Percentiles rank a stretch among this genome's conserved stretches.
These are phyloP conservation scores for Plectus sambesii DNA, from an alignment of 1,140 invertebrate genomes.

Conservation along the genomic window DNA sequence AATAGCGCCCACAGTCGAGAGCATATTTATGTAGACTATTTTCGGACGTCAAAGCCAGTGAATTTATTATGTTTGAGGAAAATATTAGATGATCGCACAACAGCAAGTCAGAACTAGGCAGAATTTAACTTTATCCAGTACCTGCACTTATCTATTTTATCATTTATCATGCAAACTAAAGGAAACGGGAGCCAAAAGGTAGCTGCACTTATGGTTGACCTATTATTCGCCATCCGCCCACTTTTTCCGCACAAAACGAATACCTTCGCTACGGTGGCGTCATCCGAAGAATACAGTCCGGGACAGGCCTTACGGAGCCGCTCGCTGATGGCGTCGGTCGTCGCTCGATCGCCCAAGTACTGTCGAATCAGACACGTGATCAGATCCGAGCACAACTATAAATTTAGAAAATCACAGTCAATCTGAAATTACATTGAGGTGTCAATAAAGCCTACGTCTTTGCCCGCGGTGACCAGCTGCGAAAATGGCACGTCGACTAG, in stretches of 20 bases:
- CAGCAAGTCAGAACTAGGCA: no score
- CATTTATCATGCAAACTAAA: background rate
- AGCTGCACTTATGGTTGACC: slow-evolving; percentile 11
- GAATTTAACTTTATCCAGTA: no score
- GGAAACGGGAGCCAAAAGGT: slow-evolving; percentile 9
- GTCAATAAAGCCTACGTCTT: slow-evolving; percentile 54
- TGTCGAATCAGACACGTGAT: slow-evolving; percentile 51
- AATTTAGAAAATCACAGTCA: slow-evolving; percentile 29
- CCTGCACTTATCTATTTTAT: slow-evolving; percentile 6
- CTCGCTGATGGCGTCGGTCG: slow-evolving; percentile 74
- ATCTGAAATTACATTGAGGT: slow-evolving; percentile 16
- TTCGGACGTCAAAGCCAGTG: no score
- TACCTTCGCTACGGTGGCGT: slow-evolving; percentile 83
- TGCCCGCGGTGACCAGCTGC: slow-evolving; percentile 69
- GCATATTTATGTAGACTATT: no score
- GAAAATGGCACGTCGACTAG: slow-evolving; percentile 59
- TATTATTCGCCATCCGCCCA: slow-evolving; percentile 27
- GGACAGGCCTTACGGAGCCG: slow-evolving; percentile 83
- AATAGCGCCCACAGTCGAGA: no score
- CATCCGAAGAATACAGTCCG: slow-evolving; percentile 80
- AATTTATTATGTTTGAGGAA: no score
- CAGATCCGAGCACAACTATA: slow-evolving; percentile 46
- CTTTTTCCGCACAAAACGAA: slow-evolving; percentile 35
- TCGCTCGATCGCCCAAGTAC: slow-evolving; percentile 85
- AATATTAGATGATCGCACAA: no score